Evolutionary conservation across 2,797 vertebrate species (phyloP).

Genomic region (Gambusia yucatana): DNA sequence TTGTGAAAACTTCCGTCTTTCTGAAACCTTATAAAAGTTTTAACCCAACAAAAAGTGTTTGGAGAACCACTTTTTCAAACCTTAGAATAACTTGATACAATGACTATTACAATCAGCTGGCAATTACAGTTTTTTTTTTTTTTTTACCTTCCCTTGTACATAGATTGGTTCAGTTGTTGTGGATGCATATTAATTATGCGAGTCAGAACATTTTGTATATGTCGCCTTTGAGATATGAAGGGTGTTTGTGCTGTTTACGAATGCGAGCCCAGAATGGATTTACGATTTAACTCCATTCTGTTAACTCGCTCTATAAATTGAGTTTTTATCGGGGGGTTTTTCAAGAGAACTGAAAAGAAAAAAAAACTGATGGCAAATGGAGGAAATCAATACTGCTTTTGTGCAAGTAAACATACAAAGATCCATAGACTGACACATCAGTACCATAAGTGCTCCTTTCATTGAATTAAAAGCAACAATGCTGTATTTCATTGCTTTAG

Average conservation of each 20-base stretch:
- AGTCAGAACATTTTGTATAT: not conserved
- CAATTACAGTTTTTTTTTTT: not conserved
- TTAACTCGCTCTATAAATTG: not conserved
- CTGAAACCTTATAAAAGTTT: not conserved
- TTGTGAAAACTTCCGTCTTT: not conserved
- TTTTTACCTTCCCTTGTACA: not conserved
- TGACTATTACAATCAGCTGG: not conserved
- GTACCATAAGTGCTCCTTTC: conserved; percentile 10
- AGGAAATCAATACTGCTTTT: conserved; percentile 1
- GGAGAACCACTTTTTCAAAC: not conserved
- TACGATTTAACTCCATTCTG: not conserved
- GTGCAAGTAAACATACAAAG: conserved; percentile 14
- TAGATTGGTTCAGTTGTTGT: not conserved
- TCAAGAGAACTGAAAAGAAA: not conserved
- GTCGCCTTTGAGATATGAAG: not conserved
- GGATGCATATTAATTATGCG: not conserved
- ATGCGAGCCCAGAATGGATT: not conserved
- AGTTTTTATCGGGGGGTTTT: not conserved
- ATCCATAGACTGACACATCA: conserved; percentile 15
- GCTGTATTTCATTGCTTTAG: conserved; percentile 29
- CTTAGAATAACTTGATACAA: not conserved
- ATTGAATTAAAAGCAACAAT: conserved; percentile 32
- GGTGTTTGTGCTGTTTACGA: not conserved
- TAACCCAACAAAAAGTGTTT: not conserved
- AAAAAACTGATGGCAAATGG: not conserved